These are phyloP conservation scores for Bombylius major DNA, from an alignment of 2,888 invertebrate species.

Conservation along the genomic window DNA sequence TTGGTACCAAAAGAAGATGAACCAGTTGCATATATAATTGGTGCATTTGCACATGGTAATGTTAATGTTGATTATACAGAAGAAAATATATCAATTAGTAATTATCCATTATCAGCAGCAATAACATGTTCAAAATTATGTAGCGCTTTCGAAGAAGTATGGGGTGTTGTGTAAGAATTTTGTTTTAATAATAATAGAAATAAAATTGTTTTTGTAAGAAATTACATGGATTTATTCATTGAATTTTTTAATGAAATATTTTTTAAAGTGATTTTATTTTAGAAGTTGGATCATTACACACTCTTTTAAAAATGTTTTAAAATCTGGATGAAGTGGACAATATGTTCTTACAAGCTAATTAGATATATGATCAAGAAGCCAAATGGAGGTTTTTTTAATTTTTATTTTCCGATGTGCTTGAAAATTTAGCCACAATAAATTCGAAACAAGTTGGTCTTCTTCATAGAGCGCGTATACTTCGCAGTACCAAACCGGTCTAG, in stretches of 20 bases:
- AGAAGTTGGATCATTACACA: background rate
- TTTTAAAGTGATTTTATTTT: background rate
- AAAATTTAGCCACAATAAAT: too few relatives aligned
- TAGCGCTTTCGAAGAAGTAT: constrained; percentile 87
- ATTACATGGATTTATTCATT: background rate
- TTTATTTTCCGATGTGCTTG: too few relatives aligned
- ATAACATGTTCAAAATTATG: constrained; percentile 92
- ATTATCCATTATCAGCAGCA: constrained; percentile 93
- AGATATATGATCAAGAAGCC: too few relatives aligned
- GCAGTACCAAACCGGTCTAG: too few relatives aligned
- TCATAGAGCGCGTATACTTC: too few relatives aligned
- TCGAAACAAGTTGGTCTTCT: too few relatives aligned
- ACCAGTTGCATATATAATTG: constrained; percentile 82
- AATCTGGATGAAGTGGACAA: too few relatives aligned
- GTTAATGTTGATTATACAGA: constrained; percentile 82
- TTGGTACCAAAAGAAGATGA: constrained; percentile 65
- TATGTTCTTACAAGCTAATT: too few relatives aligned
- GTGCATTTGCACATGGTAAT: constrained; percentile 96
- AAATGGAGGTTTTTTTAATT: too few relatives aligned
- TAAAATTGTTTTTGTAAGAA: background rate
- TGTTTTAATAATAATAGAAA: background rate
- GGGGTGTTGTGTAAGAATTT: constrained; percentile 52
- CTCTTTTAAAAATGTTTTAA: background rate
- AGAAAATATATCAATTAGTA: constrained; percentile 82
- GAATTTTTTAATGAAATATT: too few relatives aligned